Evolutionary conservation across 2,888 invertebrate genomes (phyloP).

Genomic region (Agonopterix alstromeriana): DNA sequence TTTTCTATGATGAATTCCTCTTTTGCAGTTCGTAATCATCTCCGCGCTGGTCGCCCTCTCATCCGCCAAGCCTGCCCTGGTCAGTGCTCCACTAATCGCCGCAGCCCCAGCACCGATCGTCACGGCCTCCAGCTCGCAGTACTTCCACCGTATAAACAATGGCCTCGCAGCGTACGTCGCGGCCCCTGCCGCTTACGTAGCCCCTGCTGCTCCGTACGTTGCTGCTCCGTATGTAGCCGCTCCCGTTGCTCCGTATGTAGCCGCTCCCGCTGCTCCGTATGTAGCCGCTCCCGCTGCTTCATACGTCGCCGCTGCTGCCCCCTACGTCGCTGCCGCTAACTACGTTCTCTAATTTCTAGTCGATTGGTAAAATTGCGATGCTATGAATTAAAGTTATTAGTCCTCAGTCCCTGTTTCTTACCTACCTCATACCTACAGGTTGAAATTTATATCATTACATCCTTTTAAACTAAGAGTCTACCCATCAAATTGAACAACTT

Average conservation of each 20-base stretch:
- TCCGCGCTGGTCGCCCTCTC: slow-evolving; percentile 53
- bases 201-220: slow-evolving; percentile 33
- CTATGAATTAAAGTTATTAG: too few species aligned
- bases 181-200: slow-evolving; percentile 53
- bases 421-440: too few species aligned
- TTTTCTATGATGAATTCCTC: not conserved
- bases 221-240: slow-evolving; percentile 27
- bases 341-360: too few species aligned
- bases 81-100: slow-evolving; percentile 45
- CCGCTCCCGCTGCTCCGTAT: slow-evolving; percentile 19
- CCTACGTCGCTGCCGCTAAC: too few species aligned
- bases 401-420: too few species aligned
- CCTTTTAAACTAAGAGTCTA: too few species aligned
- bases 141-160: slow-evolving; percentile 80
- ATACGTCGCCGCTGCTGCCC: not conserved
- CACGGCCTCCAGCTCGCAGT: slow-evolving; percentile 82
- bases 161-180: slow-evolving; percentile 61
- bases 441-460: too few species aligned
- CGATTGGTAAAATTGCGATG: too few species aligned
- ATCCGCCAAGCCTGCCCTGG: slow-evolving; percentile 48
- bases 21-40: slow-evolving; percentile 46
- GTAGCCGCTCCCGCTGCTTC: slow-evolving; percentile 12
- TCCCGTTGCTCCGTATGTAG: slow-evolving; percentile 16
- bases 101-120: slow-evolving; percentile 68
- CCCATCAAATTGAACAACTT: too few species aligned